Evolutionary conservation across 2,113 vertebrate species (phyloP).

Genomic region (Taurulus bubalis): DNA sequence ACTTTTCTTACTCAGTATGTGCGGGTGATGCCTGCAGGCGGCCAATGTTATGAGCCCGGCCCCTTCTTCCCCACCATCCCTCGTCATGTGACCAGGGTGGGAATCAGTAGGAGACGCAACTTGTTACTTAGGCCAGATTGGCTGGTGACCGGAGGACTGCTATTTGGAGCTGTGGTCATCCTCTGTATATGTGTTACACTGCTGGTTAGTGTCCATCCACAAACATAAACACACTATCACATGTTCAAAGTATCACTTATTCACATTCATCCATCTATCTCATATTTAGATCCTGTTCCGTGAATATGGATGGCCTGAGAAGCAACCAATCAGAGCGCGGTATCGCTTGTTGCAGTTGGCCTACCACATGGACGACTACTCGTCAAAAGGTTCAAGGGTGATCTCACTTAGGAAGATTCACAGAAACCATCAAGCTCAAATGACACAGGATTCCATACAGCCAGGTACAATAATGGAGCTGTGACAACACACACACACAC

Average conservation of each 20-base stretch:
- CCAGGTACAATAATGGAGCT: slow-evolving; percentile 69
- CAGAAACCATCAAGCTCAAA: slow-evolving; percentile 73
- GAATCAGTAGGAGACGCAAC: slow-evolving; percentile 80
- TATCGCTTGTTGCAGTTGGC: slow-evolving; percentile 86
- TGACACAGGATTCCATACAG: slow-evolving; percentile 64
- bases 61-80: slow-evolving; percentile 87
- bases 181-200: slow-evolving; percentile 81
- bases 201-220: slow-evolving; percentile 79
- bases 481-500: neutral
- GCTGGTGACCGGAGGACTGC: slow-evolving; percentile 80
- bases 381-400: slow-evolving; percentile 81
- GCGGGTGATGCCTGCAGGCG: slow-evolving; percentile 85
- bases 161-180: slow-evolving; percentile 79
- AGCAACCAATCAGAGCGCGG: slow-evolving; percentile 57
- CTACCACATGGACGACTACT: slow-evolving; percentile 86
- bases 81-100: slow-evolving; percentile 84
- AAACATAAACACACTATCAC: neutral
- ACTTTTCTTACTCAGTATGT: slow-evolving; percentile 82
- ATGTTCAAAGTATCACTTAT: neutral
- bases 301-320: slow-evolving; percentile 83
- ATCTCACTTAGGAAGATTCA: slow-evolving; percentile 79
- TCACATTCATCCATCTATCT: slow-evolving; percentile 7
- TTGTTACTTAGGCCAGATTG: slow-evolving; percentile 85
- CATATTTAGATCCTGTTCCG: slow-evolving; percentile 83
- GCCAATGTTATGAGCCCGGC: slow-evolving; percentile 86